phyloP scores from a whole-genome alignment of 2,113 vertebrate species.

The Alexandromys fortis region DNA sequence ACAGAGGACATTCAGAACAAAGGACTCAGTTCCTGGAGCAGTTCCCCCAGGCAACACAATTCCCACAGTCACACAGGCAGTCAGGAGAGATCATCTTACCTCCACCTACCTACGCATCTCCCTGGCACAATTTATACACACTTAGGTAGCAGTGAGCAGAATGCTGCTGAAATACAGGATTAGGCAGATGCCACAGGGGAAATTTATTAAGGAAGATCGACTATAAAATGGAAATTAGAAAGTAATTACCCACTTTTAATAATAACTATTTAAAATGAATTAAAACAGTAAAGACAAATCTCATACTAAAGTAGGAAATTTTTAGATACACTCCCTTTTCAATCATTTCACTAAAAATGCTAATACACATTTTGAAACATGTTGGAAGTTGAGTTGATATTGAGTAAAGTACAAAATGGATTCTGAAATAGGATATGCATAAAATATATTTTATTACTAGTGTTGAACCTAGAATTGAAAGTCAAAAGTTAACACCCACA shows the following conservation, averaged over 20 bases:
- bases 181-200: neutral
- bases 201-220: neutral
- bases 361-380: neutral
- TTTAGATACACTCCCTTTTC: neutral
- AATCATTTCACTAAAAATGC: neutral
- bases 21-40: neutral
- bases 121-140: neutral
- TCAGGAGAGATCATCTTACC: neutral
- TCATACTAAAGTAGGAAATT: neutral
- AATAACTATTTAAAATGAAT: neutral
- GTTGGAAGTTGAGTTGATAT: neutral
- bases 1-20: neutral
- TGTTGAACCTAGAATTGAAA: slow-evolving; percentile 30
- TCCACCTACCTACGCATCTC: neutral
- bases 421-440: neutral
- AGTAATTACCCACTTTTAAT: neutral
- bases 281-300: neutral
- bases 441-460: neutral
- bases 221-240: neutral
- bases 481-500: neutral
- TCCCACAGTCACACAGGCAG: neutral
- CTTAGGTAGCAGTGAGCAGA: neutral
- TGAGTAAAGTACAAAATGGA: neutral
- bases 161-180: neutral
- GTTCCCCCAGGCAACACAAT: neutral